phyloP scores from a whole-genome alignment of 2,888 invertebrate species.

The Amorpha juglandis region DNA sequence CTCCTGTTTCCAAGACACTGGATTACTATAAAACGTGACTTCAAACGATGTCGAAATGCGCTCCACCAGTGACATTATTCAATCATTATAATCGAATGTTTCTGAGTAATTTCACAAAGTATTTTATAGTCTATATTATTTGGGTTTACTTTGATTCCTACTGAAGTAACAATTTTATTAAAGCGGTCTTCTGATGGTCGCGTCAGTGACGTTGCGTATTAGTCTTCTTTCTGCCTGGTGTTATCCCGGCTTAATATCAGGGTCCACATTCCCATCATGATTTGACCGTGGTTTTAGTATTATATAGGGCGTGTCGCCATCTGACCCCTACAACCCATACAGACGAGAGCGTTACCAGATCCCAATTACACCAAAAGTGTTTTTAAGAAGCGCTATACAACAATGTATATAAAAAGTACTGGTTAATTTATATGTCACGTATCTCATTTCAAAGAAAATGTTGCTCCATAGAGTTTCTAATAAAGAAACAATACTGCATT shows the following conservation, averaged over 20 bases:
- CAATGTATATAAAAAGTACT: conserved; percentile 41
- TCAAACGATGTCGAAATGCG: conserved; percentile 45
- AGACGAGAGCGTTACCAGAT: too few relatives aligned
- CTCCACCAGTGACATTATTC: conserved; percentile 36
- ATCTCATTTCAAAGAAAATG: conserved; percentile 39
- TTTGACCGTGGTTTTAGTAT: too few relatives aligned
- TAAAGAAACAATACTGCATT: conserved; percentile 55
- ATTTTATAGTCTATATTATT: background rate
- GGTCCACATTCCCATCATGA: too few relatives aligned
- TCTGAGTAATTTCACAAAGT: background rate
- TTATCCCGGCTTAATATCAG: too few relatives aligned
- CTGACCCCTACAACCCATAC: too few relatives aligned
- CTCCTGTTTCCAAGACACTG: conserved; percentile 63
- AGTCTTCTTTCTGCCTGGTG: too few relatives aligned
- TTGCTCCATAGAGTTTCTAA: conserved; percentile 19
- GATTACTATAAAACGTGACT: conserved; percentile 56
- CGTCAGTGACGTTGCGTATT: too few relatives aligned
- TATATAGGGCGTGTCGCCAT: too few relatives aligned
- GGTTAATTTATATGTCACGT: conserved; percentile 50
- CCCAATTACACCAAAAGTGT: too few relatives aligned
- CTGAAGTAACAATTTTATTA: too few relatives aligned
- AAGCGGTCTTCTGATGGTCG: too few relatives aligned
- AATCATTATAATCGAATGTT: conserved; percentile 34
- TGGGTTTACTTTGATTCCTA: too few relatives aligned
- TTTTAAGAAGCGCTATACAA: background rate